Percentiles rank a stretch among this genome's conserved stretches.
Conservation (phyloP, 2,797 vertebrate species). For the Pelodytes ibericus region DNA sequence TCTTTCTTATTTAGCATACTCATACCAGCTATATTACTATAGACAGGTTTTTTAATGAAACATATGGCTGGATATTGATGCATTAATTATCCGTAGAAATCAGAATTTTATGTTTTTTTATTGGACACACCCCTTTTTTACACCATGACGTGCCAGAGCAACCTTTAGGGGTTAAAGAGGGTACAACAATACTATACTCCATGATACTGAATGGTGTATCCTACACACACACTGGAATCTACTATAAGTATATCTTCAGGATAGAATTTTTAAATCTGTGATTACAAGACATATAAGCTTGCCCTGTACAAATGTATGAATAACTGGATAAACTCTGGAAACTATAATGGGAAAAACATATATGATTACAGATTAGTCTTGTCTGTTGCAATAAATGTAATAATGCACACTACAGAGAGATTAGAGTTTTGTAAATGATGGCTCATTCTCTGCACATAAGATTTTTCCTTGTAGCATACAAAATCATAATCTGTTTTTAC, state of each 20-base stretch:
- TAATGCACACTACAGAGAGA: slow-evolving; percentile 25
- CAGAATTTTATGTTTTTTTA: too few species aligned
- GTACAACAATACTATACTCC: background rate
- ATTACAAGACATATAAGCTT: slow-evolving; percentile 18
- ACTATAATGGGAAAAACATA: background rate
- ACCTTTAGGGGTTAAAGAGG: background rate
- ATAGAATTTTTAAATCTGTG: slow-evolving; percentile 26
- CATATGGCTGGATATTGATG: too few species aligned
- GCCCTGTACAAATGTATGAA: slow-evolving; percentile 13
- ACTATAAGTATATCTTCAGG: background rate
- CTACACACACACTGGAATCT: background rate
- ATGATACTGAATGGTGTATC: background rate
- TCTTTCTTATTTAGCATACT: too few species aligned
- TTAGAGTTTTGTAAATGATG: slow-evolving; percentile 20
- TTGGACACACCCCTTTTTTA: background rate
- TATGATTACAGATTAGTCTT: slow-evolving; percentile 22
- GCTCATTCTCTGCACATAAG: slow-evolving; percentile 7
- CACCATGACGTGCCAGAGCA: background rate
- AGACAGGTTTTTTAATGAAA: too few species aligned
- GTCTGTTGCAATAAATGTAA: slow-evolving; percentile 14
- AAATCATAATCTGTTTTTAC: slow-evolving; percentile 43
- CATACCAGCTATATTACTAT: too few species aligned
- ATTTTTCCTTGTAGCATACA: slow-evolving; percentile 5
- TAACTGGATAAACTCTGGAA: slow-evolving; percentile 39
- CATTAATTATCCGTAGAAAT: too few species aligned